A percentile compares a stretch with the other conserved stretches of the same genome.
These are phyloP conservation scores for Notamacropus eugenii DNA, from an alignment of 2,797 vertebrate genomes.

Conservation along the genomic window DNA sequence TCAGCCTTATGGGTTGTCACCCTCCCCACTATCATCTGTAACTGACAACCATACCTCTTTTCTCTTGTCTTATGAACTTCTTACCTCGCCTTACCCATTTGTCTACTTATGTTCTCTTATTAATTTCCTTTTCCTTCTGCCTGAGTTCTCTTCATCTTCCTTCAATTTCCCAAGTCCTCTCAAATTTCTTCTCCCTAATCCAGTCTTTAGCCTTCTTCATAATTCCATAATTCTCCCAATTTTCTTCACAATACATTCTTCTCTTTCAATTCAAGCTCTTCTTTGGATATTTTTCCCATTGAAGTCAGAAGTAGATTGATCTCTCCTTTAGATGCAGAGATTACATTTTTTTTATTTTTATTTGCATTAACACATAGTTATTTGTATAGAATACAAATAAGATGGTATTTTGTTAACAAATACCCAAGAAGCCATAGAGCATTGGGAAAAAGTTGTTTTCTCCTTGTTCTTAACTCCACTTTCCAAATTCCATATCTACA, in stretches of 20 bases:
- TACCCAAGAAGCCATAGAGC: background rate
- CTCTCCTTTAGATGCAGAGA: background rate
- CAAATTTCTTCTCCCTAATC: background rate
- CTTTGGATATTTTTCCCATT: background rate
- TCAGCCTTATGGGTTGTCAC: background rate
- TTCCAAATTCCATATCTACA: background rate
- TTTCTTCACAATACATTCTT: background rate
- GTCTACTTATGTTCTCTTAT: background rate
- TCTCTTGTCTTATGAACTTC: background rate
- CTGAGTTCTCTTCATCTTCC: background rate
- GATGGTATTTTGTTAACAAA: background rate
- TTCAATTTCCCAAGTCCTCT: background rate
- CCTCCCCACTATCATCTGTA: background rate
- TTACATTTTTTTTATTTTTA: background rate
- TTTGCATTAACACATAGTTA: background rate
- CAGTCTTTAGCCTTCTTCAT: background rate
- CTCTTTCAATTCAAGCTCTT: background rate
- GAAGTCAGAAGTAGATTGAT: background rate
- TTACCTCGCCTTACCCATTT: background rate
- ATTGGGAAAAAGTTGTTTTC: background rate
- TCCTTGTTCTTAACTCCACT: background rate
- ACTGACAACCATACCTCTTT: background rate
- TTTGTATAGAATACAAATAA: background rate
- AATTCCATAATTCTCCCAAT: background rate
- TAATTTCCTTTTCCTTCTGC: background rate